These are phyloP conservation scores for Parnassius glacialis DNA, from an alignment of 2,888 invertebrate species.

Conservation along the genomic window DNA sequence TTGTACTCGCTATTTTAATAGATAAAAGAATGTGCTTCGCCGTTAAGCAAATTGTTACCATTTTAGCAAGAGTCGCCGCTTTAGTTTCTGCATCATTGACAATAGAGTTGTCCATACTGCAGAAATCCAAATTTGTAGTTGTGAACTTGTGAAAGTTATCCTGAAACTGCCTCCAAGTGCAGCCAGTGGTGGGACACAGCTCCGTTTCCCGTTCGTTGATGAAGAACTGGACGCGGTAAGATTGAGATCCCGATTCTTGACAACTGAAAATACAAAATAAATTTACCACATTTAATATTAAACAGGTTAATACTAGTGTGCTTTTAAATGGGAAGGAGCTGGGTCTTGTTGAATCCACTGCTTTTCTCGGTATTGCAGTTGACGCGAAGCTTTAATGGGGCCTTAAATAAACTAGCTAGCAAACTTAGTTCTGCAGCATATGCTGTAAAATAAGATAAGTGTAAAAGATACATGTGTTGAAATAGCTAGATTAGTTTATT, in stretches of 20 bases:
- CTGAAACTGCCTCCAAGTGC: constrained; percentile 59
- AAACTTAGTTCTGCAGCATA: too few relatives aligned
- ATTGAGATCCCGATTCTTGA: constrained; percentile 37
- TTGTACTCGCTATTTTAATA: too few relatives aligned
- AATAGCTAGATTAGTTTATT: too few relatives aligned
- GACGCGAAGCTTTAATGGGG: too few relatives aligned
- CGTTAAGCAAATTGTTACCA: not conserved
- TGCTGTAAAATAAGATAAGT: too few relatives aligned
- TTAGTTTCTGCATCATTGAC: not conserved
- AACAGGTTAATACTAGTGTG: too few relatives aligned
- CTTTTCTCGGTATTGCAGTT: too few relatives aligned
- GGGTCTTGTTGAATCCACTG: too few relatives aligned
- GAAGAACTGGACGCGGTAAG: constrained; percentile 55
- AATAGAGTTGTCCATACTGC: constrained; percentile 36
- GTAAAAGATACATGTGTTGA: too few relatives aligned
- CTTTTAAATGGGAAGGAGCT: too few relatives aligned
- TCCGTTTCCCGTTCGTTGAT: constrained; percentile 55
- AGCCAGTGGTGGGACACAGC: constrained; percentile 58
- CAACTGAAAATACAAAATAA: constrained; percentile 47
- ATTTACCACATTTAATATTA: not conserved
- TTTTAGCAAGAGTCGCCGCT: not conserved
- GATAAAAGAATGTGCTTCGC: too few relatives aligned
- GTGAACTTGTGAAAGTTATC: constrained; percentile 49
- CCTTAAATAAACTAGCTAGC: too few relatives aligned
- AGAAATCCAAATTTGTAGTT: constrained; percentile 51